These are phyloP conservation scores for Scopus umbretta DNA, from an alignment of 2,113 vertebrate genomes.

Conservation along the genomic window DNA sequence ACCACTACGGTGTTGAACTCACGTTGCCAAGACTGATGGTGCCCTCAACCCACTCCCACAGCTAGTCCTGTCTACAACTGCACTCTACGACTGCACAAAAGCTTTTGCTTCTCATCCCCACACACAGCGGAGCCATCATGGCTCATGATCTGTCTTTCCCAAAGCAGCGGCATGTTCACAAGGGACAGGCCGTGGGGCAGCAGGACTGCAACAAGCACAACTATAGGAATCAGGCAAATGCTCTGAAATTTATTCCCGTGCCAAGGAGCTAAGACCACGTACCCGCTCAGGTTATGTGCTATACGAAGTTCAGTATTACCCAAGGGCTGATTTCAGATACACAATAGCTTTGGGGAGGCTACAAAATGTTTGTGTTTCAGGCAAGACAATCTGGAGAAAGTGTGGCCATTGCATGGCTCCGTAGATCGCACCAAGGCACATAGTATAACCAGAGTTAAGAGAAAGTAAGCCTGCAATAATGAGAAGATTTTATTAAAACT, in stretches of 20 bases:
- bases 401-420: background rate
- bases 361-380: background rate
- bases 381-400: background rate
- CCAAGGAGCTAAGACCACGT: background rate
- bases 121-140: background rate
- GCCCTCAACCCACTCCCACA: background rate
- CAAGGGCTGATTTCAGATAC: background rate
- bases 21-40: background rate
- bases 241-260: background rate
- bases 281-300: background rate
- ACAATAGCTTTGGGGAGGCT: background rate
- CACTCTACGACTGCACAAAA: background rate
- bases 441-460: background rate
- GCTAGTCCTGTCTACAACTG: background rate
- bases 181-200: background rate
- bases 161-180: background rate
- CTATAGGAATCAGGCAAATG: background rate
- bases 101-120: background rate
- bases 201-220: background rate
- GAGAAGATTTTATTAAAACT: background rate
- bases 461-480: background rate
- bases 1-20: accelerated
- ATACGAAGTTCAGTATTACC: background rate
- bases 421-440: background rate
- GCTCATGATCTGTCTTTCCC: background rate